These are phyloP conservation scores for Folsomia manolachei DNA, from an alignment of 2,888 invertebrate species.

Conservation along the genomic window DNA sequence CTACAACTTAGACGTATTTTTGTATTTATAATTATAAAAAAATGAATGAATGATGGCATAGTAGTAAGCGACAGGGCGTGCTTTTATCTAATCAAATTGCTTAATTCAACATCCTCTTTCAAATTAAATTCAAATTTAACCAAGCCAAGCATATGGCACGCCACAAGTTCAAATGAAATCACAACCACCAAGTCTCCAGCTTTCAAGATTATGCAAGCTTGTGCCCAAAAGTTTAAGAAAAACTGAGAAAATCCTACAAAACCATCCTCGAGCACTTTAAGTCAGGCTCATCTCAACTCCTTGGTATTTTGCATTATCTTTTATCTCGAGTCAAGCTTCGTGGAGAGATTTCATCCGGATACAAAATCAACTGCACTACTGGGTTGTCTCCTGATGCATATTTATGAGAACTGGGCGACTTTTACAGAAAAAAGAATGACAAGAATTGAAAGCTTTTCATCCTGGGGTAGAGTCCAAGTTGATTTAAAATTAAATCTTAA, in stretches of 20 bases:
- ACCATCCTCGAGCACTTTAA: background rate
- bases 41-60: too few relatives aligned
- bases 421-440: background rate
- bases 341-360: too few relatives aligned
- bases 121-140: background rate
- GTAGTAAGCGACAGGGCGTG: background rate
- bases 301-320: too few relatives aligned
- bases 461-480: too few relatives aligned
- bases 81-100: background rate
- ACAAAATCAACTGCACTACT: background rate
- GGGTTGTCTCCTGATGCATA: constrained; percentile 6
- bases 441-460: background rate
- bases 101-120: background rate
- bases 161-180: background rate
- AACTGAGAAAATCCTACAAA: background rate
- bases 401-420: background rate
- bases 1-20: too few relatives aligned
- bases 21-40: background rate
- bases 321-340: background rate
- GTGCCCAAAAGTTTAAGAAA: background rate
- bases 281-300: background rate
- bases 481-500: too few relatives aligned
- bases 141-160: background rate
- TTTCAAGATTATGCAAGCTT: background rate
- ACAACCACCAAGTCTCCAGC: background rate